Evolutionary conservation across 2,113 vertebrate genomes (phyloP).

Genomic region (Procavia capensis): DNA sequence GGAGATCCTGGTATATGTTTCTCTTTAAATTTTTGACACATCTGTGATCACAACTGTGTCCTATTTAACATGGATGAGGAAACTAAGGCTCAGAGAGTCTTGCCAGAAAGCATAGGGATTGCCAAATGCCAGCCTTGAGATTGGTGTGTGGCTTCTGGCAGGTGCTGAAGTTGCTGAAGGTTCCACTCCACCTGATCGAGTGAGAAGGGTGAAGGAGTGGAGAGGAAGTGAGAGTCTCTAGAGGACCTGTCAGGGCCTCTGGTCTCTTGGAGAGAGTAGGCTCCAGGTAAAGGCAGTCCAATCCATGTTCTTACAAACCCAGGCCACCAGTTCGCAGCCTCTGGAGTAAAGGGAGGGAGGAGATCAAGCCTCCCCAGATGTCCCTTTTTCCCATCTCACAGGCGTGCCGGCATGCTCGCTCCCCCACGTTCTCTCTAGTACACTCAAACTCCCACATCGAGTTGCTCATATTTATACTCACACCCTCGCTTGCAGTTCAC

Average conservation of each 20-base stretch:
- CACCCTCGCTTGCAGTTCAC: background rate
- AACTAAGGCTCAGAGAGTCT: background rate
- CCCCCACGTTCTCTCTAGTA: background rate
- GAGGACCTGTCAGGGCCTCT: too few relatives aligned
- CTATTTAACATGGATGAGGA: background rate
- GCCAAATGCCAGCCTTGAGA: background rate
- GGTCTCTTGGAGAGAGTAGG: background rate
- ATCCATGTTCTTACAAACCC: background rate
- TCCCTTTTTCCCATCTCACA: background rate
- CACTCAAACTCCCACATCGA: background rate
- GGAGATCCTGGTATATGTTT: background rate
- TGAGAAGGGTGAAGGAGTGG: background rate
- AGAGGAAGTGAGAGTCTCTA: background rate
- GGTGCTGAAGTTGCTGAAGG: background rate
- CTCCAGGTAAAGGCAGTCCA: too few relatives aligned
- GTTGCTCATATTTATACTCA: background rate
- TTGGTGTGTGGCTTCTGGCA: background rate
- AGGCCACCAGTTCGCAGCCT: background rate
- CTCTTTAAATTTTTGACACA: background rate
- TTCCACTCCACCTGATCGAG: fast-evolving
- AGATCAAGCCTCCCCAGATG: fast-evolving
- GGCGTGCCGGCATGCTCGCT: background rate
- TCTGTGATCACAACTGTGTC: background rate
- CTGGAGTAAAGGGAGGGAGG: background rate
- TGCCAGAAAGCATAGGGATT: background rate